Conservation (phyloP, 2,888 invertebrate genomes). For the Leucoptera coffeella region DNA sequence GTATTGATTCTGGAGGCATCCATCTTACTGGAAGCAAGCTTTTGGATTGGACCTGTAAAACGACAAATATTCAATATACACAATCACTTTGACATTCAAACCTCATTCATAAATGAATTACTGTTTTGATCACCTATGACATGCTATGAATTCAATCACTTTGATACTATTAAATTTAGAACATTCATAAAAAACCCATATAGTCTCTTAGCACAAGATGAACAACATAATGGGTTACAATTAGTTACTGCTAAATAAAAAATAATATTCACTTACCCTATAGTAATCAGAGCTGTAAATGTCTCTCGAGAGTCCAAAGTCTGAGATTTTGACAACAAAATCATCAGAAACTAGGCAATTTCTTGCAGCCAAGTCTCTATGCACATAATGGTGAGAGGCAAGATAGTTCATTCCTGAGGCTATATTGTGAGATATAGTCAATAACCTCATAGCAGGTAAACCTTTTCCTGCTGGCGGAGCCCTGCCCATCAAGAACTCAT, state of each 20-base stretch:
- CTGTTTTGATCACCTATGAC: no score
- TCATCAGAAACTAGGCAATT: constrained; percentile 95
- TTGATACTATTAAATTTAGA: no score
- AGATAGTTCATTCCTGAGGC: constrained; percentile 78
- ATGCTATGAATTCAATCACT: no score
- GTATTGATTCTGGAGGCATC: constrained; percentile 98
- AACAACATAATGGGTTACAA: no score
- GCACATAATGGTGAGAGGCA: constrained; percentile 90
- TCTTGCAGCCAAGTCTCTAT: constrained; percentile 91
- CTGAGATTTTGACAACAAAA: constrained; percentile 92
- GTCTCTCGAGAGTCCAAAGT: constrained; percentile 91
- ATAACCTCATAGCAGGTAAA: constrained; percentile 74
- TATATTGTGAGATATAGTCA: constrained; percentile 88
- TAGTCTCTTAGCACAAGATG: no score
- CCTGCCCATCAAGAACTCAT: constrained; percentile 89
- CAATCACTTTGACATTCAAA: no score
- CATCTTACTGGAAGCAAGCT: constrained; percentile 91
- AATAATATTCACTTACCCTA: no score
- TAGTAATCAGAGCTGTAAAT: constrained; percentile 93
- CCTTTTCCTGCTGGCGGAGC: constrained; percentile 79
- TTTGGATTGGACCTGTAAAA: constrained; percentile 83
- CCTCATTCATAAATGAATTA: no score
- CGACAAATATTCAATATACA: no score
- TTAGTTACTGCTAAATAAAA: no score
- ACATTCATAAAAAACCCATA: no score